Conservation (phyloP, 2,797 vertebrate species). For the Myotis myotis region DNA sequence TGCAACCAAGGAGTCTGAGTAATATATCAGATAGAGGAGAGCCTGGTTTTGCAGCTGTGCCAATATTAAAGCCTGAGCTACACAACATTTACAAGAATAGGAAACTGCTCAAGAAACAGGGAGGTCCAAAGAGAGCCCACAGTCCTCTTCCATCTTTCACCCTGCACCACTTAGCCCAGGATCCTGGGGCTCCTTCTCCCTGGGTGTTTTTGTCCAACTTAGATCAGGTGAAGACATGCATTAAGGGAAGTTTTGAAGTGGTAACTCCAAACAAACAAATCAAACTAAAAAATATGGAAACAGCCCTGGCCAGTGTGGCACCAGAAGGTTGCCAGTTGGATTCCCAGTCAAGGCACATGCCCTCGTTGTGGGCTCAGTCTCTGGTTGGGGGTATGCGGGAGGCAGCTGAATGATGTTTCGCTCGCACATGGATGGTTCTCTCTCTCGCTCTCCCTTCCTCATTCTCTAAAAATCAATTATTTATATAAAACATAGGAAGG, state of each 20-base stretch:
- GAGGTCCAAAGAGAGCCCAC: neutral
- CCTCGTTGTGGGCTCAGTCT: neutral
- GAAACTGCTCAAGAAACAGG: neutral
- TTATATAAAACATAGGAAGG: neutral
- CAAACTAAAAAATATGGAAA: neutral
- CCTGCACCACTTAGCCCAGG: neutral
- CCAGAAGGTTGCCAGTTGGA: neutral
- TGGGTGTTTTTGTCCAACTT: neutral
- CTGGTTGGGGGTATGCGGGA: neutral
- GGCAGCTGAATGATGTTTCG: neutral
- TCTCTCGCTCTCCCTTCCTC: neutral
- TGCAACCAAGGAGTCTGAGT: neutral
- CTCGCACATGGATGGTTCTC: neutral
- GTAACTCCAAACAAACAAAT: constrained; percentile 34
- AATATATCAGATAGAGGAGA: neutral
- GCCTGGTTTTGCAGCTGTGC: neutral
- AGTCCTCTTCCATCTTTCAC: neutral
- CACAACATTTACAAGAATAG: constrained; percentile 13
- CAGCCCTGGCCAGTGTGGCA: neutral
- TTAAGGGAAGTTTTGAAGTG: neutral
- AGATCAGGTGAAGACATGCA: neutral
- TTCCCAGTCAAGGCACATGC: neutral
- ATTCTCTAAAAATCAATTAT: neutral
- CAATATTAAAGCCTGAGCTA: constrained; percentile 1
- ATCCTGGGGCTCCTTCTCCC: neutral